Percentiles rank a stretch among this genome's conserved stretches.
Conservation (phyloP, 2,113 vertebrate genomes). For the Hydropotes inermis region DNA sequence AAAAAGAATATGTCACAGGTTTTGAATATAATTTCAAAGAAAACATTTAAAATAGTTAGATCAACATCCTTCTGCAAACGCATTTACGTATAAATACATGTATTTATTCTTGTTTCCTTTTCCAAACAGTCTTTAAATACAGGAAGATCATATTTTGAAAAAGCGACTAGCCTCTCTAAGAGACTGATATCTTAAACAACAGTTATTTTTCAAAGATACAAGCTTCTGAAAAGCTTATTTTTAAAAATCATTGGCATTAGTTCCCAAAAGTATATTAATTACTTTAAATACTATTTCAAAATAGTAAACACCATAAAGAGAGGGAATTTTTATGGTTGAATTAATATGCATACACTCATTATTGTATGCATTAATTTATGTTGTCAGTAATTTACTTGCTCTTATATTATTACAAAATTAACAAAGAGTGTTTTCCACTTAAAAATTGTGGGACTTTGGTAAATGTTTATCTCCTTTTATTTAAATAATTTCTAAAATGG, state of each 20-base stretch:
- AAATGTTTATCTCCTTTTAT: background rate
- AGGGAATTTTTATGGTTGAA: background rate
- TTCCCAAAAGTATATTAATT: background rate
- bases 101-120: background rate
- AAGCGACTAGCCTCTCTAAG: background rate
- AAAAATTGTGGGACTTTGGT: background rate
- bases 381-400: background rate
- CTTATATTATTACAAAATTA: background rate
- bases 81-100: background rate
- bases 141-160: background rate
- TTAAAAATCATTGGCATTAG: background rate
- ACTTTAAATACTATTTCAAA: background rate
- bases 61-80: background rate
- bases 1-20: background rate
- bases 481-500: background rate
- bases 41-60: background rate
- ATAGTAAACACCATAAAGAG: background rate
- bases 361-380: background rate
- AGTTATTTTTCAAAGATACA: background rate
- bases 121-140: background rate
- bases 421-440: background rate
- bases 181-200: background rate
- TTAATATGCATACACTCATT: background rate
- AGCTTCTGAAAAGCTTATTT: background rate
- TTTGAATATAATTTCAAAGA: conserved; percentile 22